These are phyloP conservation scores for Anser brachyrhynchus DNA, from an alignment of 2,113 vertebrate species.

Conservation along the genomic window DNA sequence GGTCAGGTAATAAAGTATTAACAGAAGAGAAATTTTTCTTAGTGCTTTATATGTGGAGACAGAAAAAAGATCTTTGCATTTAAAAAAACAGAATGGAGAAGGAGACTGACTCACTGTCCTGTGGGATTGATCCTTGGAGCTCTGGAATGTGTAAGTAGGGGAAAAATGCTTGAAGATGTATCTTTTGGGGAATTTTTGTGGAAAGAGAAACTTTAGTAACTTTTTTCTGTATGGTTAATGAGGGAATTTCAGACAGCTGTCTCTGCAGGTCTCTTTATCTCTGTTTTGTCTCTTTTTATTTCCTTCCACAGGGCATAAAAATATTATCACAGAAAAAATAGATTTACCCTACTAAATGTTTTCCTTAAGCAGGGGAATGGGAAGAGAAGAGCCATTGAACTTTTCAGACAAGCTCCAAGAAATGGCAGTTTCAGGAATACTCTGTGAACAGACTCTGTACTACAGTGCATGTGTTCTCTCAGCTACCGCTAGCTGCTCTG, in stretches of 20 bases:
- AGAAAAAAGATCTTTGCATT: not conserved
- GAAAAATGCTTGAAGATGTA: not conserved
- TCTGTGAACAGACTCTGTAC: not conserved
- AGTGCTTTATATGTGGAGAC: not conserved
- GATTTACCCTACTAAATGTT: not conserved
- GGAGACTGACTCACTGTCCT: conserved; percentile 8
- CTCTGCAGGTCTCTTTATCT: not conserved
- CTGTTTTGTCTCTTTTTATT: not conserved
- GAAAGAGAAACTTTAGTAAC: not conserved
- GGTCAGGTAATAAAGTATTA: not conserved
- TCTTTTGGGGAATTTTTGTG: not conserved
- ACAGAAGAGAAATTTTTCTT: not conserved
- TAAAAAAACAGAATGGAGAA: not conserved
- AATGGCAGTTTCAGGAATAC: not conserved
- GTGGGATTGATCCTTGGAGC: not conserved
- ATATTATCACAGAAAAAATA: not conserved
- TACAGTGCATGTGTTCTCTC: not conserved
- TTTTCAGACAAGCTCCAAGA: not conserved
- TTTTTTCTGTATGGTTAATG: not conserved
- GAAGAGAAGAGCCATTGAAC: not conserved
- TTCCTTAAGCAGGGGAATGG: not conserved
- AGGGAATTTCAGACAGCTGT: not conserved
- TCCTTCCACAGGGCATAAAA: not conserved
- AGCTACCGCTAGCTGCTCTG: not conserved
- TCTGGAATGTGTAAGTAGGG: not conserved